Evolutionary conservation across 2,797 vertebrate genomes (phyloP), one percentile per base, ranked within the genome.

Genomic region (Channa striata): DNA sequence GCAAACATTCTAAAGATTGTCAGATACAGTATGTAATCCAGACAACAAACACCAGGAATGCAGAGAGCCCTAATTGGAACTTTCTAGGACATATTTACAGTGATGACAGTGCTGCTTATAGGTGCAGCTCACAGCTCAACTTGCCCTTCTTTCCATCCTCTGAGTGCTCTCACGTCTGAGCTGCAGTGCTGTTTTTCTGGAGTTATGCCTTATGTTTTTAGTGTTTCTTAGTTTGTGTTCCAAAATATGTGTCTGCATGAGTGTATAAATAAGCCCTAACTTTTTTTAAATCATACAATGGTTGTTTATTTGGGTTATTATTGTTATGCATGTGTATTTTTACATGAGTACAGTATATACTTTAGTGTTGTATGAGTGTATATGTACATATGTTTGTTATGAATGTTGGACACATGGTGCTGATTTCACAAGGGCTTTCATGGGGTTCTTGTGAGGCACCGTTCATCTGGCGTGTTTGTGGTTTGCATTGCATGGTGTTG

Each of bases 111-210:
- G 69, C 67, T 74, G 68, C 39, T 62, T 58, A 30, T 68, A 59
- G 50, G 33, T 61, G 42, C 57, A 69, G 66, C 44, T 65, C 57
- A 20, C 52, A 16, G 40, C 75, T 74, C 67, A 12, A 69, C 50
- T 62, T 13, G 12, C 33, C 66, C 46, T 67, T 8, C 20, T 20
- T n/a, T 30, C 59, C 49, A 48, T 10, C 54, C 37, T 25, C 75
- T 33, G 77, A 71, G 84, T 89, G 83, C 67, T 89, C 76, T 78
- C 13, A 50, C 82, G 62, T 88, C 89, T 92, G 90, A 94, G 92
- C 91, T 93, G 87, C 92, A 91, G 83, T 91, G 91, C 93, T 94
- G 86, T 93, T 91, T 93, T 82, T 92, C 93, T 93, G 93, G 90
- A 94, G 89, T 87, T 83, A 60, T 80, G 52, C 68, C 67, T 86